Evolutionary conservation across 2,797 vertebrate genomes (phyloP), one percentile per base, ranked within the genome.

Genomic region (Epinephelus malabaricus): DNA sequence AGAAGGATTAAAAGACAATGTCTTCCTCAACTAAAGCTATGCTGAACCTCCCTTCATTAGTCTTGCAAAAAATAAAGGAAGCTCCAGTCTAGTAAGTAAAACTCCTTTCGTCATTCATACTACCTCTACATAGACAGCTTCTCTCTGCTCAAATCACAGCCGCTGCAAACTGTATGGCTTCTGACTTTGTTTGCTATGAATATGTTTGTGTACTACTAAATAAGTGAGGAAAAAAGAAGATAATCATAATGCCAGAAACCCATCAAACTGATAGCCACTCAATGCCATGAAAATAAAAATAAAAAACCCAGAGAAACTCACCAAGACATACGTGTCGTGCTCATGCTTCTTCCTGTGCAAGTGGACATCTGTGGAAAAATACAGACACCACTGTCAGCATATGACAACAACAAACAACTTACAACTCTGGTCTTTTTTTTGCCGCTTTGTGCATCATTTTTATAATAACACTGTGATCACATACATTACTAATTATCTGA

Each of bases 301-400:
- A 56, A 19, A 50, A 17, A 40, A 43, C 3, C 10, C 0, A 25
- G 13, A 62, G 2, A 69, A 25, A 91, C 94, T 93, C 84, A 95
- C 95, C 94, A 95, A 61, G 68, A 94, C 85, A 6, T 90, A 94
- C 0, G 92, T 88, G 88, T 95, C 95, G 0, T 90, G 89, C 45
- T 95, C 93, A 0, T 84, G 92, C 55, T 95, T 95, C 89, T 95
- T 95, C 62, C 93, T 86, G 89, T 95, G 94, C 84, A 94, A 0
- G 6, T 89, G 85, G 53, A 89, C 27, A 1, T 95, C 95, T 95
- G 92, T 40, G 34, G 65, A 78, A 1, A 1, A 67, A 73, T 2
- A 61, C 5, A 81, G 12, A 25, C 0, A 17, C 10, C 2, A 72
- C 2, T 1, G 6, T 77, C n/a, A 72, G 19, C 27, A 59, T 8